Conservation (phyloP, 1,140 invertebrate genomes). For the Drosophila tropicalis region DNA sequence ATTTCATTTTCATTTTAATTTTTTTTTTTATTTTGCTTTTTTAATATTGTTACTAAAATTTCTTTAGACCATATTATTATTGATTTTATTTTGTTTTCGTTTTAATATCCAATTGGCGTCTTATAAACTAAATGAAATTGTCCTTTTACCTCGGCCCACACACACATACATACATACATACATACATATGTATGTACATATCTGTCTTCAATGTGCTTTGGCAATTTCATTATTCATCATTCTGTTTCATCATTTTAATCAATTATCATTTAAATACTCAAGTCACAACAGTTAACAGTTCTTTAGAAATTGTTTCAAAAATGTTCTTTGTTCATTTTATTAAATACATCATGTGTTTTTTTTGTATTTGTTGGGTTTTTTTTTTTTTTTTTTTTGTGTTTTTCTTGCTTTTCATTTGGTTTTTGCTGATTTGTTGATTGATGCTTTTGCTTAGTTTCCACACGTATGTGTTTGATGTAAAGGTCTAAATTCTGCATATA, state of each 20-base stretch:
- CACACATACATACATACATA: conserved; percentile 39
- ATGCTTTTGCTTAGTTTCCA: conserved; percentile 1
- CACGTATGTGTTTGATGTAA: conserved; percentile 1
- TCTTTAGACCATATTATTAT: conserved; percentile 57
- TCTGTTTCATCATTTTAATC: conserved; percentile 22
- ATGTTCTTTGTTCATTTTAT: conserved; percentile 35
- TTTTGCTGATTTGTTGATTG: background rate
- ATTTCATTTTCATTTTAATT: background rate
- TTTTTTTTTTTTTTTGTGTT: conserved; percentile 2
- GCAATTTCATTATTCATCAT: conserved; percentile 16
- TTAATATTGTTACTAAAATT: conserved; percentile 62
- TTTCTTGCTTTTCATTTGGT: background rate
- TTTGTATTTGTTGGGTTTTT: conserved; percentile 2
- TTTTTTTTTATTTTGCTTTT: background rate
- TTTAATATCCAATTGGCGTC: conserved; percentile 54
- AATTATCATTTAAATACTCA: conserved; percentile 43
- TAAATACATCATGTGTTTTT: conserved; percentile 18
- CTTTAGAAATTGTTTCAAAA: conserved; percentile 66
- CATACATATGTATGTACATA: conserved; percentile 11
- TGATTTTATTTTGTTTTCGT: conserved; percentile 20
- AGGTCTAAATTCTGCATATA: background rate
- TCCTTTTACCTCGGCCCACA: conserved; percentile 46
- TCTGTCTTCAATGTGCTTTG: conserved; percentile 29
- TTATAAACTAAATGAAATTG: conserved; percentile 50
- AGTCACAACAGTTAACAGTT: conserved; percentile 76